Conservation (phyloP, 2,888 invertebrate genomes). For the Patella depressa region DNA sequence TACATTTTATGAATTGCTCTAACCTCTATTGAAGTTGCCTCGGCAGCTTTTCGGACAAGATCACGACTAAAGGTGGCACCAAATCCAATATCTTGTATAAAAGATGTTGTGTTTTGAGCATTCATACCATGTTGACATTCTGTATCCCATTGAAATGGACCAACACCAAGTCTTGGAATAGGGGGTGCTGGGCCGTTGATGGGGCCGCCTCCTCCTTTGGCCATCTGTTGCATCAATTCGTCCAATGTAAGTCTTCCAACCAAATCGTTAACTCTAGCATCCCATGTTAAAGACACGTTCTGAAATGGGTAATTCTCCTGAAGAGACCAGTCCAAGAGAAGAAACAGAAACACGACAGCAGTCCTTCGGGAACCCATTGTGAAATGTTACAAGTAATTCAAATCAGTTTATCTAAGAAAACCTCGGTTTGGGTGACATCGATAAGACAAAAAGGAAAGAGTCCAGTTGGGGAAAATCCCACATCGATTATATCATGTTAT, state of each 20-base stretch:
- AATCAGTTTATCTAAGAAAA: too few relatives aligned
- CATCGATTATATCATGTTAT: too few relatives aligned
- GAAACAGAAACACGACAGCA: too few relatives aligned
- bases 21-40: constrained; percentile 3
- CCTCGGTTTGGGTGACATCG: too few relatives aligned
- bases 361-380: too few relatives aligned
- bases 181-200: background rate
- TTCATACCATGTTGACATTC: constrained; percentile 6
- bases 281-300: constrained; percentile 57
- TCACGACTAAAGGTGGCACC: constrained; percentile 37
- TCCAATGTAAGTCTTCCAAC: constrained; percentile 50
- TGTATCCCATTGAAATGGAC: background rate
- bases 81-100: background rate
- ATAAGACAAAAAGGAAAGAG: too few relatives aligned
- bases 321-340: background rate
- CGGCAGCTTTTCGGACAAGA: constrained; percentile 31
- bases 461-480: too few relatives aligned
- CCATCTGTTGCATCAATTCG: constrained; percentile 53
- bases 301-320: constrained; percentile 37
- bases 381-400: too few relatives aligned
- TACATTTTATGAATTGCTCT: background rate
- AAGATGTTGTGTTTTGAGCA: background rate
- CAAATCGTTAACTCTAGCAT: constrained; percentile 55
- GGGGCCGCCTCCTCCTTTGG: constrained; percentile 37
- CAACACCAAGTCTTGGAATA: background rate